Evolutionary conservation across 2,888 invertebrate genomes (phyloP).

Genomic region (Aplocera efformata): DNA sequence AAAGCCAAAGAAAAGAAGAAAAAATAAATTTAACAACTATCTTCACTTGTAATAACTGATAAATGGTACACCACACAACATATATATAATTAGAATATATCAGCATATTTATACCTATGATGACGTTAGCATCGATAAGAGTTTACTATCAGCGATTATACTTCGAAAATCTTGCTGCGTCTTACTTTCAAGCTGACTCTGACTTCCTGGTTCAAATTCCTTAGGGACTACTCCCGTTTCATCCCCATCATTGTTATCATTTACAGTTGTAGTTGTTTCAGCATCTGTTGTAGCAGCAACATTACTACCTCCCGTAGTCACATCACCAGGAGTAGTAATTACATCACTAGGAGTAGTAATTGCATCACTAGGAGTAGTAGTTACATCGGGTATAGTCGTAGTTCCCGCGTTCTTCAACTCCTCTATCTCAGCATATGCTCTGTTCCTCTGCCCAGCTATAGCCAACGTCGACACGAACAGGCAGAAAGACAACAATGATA

Average conservation of each 20-base stretch:
- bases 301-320: not conserved
- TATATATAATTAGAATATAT: no score
- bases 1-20: no score
- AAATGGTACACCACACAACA: no score
- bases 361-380: not conserved
- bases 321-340: not conserved
- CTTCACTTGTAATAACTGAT: no score
- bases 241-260: no score
- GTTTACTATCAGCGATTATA: slow-evolving; percentile 6
- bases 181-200: not conserved
- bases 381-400: not conserved
- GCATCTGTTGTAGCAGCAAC: not conserved
- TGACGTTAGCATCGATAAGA: slow-evolving; percentile 4
- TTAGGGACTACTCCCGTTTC: no score
- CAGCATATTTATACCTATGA: not conserved
- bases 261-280: not conserved
- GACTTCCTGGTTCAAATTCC: not conserved
- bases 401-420: slow-evolving; percentile 22
- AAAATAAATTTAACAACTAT: no score
- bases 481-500: slow-evolving; percentile 55
- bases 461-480: slow-evolving; percentile 61
- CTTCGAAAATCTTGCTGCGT: not conserved
- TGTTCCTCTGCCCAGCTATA: slow-evolving; percentile 55
- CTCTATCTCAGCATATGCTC: slow-evolving; percentile 37
- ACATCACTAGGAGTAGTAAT: no score